These are phyloP conservation scores for Tadarida brasiliensis DNA, from an alignment of 2,797 vertebrate genomes.

Conservation along the genomic window DNA sequence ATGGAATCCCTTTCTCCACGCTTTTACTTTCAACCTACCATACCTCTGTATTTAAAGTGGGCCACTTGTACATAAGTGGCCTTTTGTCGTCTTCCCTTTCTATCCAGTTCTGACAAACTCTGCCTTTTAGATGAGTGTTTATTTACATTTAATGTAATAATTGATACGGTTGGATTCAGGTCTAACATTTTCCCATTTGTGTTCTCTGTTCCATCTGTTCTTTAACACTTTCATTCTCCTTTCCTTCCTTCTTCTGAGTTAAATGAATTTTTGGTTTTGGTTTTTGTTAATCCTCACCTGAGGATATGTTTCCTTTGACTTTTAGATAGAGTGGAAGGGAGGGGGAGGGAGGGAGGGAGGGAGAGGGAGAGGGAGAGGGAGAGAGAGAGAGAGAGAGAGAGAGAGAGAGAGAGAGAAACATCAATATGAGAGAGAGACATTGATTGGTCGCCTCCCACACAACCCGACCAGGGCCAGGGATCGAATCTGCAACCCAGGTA, in stretches of 20 bases:
- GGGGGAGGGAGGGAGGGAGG: too few relatives aligned
- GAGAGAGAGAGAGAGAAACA: too few relatives aligned
- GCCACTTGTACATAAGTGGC: neutral
- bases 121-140: neutral
- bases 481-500: too few relatives aligned
- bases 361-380: too few relatives aligned
- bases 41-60: neutral
- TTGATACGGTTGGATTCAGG: neutral
- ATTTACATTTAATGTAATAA: neutral
- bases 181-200: neutral
- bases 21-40: neutral
- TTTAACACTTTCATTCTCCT: neutral
- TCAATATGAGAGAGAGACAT: too few relatives aligned
- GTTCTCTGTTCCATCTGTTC: neutral
- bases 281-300: too few relatives aligned
- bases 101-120: neutral
- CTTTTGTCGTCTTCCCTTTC: neutral
- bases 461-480: too few relatives aligned
- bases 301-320: too few relatives aligned
- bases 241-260: neutral
- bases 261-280: neutral
- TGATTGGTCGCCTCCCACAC: too few relatives aligned
- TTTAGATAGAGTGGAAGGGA: too few relatives aligned
- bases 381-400: too few relatives aligned
- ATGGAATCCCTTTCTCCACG: neutral